A percentile compares a stretch with the other conserved stretches of the same genome.
Conservation (phyloP, 2,888 invertebrate genomes). For the Ecliptopera silaceata region DNA sequence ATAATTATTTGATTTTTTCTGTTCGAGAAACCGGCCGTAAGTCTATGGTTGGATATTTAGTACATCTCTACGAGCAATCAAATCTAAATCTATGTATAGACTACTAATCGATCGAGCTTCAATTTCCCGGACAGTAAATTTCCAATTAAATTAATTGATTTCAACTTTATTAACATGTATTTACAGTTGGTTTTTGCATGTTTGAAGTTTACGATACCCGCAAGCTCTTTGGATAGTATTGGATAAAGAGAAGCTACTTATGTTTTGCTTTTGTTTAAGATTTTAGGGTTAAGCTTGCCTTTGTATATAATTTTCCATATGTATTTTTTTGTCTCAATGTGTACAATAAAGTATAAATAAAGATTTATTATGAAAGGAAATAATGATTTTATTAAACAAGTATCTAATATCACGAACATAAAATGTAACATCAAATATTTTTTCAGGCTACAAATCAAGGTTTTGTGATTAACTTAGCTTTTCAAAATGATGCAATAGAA, state of each 20-base stretch:
- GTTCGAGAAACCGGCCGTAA: too few relatives aligned
- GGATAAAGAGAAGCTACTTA: slow-evolving; percentile 2
- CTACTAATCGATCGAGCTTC: slow-evolving; percentile 15
- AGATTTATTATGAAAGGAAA: too few relatives aligned
- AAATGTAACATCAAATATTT: not conserved
- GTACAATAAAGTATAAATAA: too few relatives aligned
- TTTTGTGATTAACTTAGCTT: slow-evolving; percentile 84
- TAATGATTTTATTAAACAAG: not conserved
- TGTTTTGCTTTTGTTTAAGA: not conserved
- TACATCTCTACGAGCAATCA: not conserved
- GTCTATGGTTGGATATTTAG: not conserved
- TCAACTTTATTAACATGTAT: slow-evolving; percentile 1
- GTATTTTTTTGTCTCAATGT: too few relatives aligned
- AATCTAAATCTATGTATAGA: slow-evolving; percentile 2
- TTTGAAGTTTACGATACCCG: not conserved
- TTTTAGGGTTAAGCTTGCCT: too few relatives aligned
- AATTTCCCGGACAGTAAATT: slow-evolving; percentile 1
- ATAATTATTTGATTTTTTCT: too few relatives aligned
- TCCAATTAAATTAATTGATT: not conserved
- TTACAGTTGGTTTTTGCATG: slow-evolving; percentile 5
- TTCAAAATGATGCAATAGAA: slow-evolving; percentile 83
- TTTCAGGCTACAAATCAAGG: slow-evolving; percentile 86
- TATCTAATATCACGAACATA: too few relatives aligned
- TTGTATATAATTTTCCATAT: too few relatives aligned
- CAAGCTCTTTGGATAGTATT: slow-evolving; percentile 2